A percentile compares a stretch with the other conserved stretches of the same genome.
Conservation (phyloP, 2,797 vertebrate species). For the Pangasius krempfi region DNA sequence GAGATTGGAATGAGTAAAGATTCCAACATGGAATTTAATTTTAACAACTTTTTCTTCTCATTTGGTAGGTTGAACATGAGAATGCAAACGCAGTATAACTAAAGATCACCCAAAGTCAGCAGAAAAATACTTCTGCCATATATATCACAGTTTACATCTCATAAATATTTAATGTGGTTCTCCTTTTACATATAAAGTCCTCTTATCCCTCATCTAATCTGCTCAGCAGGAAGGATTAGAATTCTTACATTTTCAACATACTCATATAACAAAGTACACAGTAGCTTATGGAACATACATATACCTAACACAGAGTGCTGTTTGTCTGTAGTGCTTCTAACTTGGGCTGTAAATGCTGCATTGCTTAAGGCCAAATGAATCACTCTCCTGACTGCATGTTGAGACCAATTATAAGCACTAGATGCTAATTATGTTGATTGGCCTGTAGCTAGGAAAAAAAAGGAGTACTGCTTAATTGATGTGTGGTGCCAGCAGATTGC, state of each 20-base stretch:
- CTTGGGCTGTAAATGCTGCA: slow-evolving; percentile 17
- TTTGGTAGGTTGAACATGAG: background rate
- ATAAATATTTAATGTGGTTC: background rate
- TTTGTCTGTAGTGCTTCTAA: slow-evolving; percentile 16
- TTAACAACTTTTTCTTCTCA: background rate
- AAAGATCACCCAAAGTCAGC: background rate
- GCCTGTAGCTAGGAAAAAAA: slow-evolving; percentile 7
- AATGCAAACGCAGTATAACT: background rate
- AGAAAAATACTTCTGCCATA: background rate
- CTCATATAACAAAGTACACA: background rate
- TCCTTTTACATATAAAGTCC: slow-evolving; percentile 5
- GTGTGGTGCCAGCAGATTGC: background rate
- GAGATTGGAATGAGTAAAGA: background rate
- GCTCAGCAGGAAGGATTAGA: background rate
- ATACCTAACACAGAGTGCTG: background rate
- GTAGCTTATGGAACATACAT: background rate
- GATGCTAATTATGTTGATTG: slow-evolving; percentile 38
- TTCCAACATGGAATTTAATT: background rate
- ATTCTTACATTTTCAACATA: background rate
- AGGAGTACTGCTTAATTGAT: slow-evolving; percentile 16
- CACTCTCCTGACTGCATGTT: slow-evolving; percentile 12
- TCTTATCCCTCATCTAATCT: slow-evolving; percentile 20
- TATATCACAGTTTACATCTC: slow-evolving; percentile 3
- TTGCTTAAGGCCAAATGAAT: slow-evolving; percentile 21
- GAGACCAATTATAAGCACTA: slow-evolving; percentile 16